phyloP scores from a whole-genome alignment of 2,113 vertebrate genomes.

The Aegotheles bennettii region DNA sequence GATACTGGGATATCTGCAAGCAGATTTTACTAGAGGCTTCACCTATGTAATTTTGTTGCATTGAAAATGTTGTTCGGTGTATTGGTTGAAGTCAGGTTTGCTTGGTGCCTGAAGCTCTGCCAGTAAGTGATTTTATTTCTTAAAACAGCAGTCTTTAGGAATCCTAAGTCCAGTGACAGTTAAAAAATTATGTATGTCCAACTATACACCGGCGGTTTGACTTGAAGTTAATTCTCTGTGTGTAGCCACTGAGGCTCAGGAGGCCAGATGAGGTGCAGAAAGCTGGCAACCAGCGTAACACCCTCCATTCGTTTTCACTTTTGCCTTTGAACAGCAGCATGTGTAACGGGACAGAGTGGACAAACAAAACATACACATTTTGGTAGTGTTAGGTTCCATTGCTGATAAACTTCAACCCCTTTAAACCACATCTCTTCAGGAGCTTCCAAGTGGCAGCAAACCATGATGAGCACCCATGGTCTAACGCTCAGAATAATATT shows the following conservation, averaged over 20 bases:
- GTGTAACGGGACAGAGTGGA: not conserved
- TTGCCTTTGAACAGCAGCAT: not conserved
- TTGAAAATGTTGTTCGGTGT: not conserved
- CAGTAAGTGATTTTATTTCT: not conserved
- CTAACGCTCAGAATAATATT: not conserved
- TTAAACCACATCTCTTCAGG: not conserved
- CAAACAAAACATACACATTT: not conserved
- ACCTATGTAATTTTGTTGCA: rapidly evolving
- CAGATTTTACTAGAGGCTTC: not conserved
- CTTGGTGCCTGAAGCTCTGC: not conserved
- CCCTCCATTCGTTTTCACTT: not conserved
- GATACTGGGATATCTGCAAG: not conserved
- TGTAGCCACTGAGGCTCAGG: not conserved
- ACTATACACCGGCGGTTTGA: rapidly evolving
- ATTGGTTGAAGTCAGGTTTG: not conserved
- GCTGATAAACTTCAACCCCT: not conserved
- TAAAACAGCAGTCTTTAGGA: not conserved
- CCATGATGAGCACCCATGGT: not conserved
- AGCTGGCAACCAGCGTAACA: not conserved
- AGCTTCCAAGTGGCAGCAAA: not conserved
- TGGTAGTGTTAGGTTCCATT: not conserved
- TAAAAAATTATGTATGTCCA: no score
- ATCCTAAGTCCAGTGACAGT: not conserved
- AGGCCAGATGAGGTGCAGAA: not conserved
- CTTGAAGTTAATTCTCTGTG: not conserved